These are phyloP conservation scores for Globodera rostochiensis DNA, from an alignment of 1,140 invertebrate genomes.

Conservation along the genomic window DNA sequence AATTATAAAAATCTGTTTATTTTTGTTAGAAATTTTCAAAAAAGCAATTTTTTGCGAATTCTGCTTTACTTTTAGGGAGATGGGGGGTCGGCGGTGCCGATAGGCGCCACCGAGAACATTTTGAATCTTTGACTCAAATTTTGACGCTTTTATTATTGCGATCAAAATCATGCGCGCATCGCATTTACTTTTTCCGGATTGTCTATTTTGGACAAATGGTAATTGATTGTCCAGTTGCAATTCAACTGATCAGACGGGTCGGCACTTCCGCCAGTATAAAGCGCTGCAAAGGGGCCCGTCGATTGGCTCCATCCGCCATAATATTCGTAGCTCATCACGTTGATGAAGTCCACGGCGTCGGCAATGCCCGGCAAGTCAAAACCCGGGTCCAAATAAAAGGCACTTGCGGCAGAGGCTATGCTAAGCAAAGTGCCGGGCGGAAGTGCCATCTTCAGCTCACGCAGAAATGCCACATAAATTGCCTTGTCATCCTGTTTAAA, in stretches of 20 bases:
- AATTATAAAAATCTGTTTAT: too few relatives aligned
- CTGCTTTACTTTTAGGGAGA: too few relatives aligned
- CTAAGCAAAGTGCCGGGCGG: background rate
- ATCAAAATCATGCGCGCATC: background rate
- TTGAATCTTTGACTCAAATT: too few relatives aligned
- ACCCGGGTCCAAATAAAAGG: background rate
- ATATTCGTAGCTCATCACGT: background rate
- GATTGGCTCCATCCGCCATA: background rate
- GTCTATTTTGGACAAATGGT: background rate
- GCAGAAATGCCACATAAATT: background rate
- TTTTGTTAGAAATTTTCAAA: too few relatives aligned
- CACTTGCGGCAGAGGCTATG: background rate
- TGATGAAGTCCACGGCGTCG: background rate
- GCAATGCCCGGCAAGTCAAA: background rate
- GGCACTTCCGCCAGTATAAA: background rate
- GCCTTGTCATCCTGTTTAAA: background rate
- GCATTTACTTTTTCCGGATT: background rate
- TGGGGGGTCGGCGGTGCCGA: too few relatives aligned
- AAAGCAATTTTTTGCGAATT: too few relatives aligned
- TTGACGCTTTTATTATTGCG: background rate
- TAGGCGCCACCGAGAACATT: too few relatives aligned
- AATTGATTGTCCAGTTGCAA: background rate
- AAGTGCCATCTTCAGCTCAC: background rate
- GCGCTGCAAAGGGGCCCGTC: background rate
- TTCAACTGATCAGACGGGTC: background rate